Base-by-base conservation (phyloP, 2,113 vertebrate genomes). In the Oreocharis arfaki region DNA sequence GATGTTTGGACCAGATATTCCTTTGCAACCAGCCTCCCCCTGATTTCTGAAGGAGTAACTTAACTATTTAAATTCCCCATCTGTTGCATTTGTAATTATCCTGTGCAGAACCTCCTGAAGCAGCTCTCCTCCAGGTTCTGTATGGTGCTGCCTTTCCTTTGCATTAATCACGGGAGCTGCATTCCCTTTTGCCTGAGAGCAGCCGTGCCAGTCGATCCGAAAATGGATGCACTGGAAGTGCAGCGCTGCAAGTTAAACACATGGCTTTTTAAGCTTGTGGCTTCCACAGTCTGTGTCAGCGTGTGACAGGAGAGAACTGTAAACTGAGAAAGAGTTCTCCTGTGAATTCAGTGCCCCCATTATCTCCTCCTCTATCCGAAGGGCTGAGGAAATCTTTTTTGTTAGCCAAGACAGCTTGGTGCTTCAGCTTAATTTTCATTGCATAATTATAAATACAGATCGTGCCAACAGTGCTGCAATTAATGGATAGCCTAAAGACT, bases 401-500 rank as follows among this genome's bases (percentile, higher is more conserved):
- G 91, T 97, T 97, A 97, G 97, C 97, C 98, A 97, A 96, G 96
- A 60, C 89, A 96, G 97, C 95, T 98, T 97, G 74, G 84, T 91
- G 95, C 97, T 97, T 95, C 59, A 78, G 95, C 97, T 98, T 98
- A 98, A 98, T 98, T 98, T 98, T 98, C 97, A 59, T 89, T 74
- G 86, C 84, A 30, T 96, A 98, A 97, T 96, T 97, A 98, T 98
- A 98, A 98, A 96, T 97, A 98, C 98, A 98, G 98, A 97, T 97
- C n/a, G 7, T 98, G 97, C 97, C 97, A 97, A 97, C 97, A 77
- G 97, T 87, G 96, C 95, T 97, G 98, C 98, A 98, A 98, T 98
- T 98, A 98, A 96, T 97, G 94, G 98, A 98, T 98, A 98, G 98
- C 98, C 98, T 98, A 98, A 98, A 98, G 98, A 97, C 97, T 98